These are phyloP conservation scores for Zaprionus inermis DNA, from an alignment of 1,140 invertebrate genomes.

Conservation along the genomic window DNA sequence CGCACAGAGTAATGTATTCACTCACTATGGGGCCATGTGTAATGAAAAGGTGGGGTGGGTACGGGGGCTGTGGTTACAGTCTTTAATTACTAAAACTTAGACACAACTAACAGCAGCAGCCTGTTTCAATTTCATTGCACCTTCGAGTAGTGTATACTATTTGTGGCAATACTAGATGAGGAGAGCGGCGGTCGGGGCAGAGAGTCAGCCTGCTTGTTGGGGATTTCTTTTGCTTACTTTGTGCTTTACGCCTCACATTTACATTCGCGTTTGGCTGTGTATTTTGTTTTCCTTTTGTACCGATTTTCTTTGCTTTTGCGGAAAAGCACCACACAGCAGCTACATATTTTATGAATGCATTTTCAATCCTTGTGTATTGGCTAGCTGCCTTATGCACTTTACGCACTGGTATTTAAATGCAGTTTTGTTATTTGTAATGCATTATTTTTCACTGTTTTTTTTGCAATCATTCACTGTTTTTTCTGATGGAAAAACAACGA, in stretches of 20 bases:
- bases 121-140: conserved; percentile 49
- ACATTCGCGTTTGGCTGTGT: conserved; percentile 68
- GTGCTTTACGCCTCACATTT: conserved; percentile 60
- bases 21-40: conserved; percentile 18
- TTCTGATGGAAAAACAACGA: conserved; percentile 50
- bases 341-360: conserved; percentile 34
- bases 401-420: conserved; percentile 27
- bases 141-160: conserved; percentile 28
- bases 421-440: conserved; percentile 35
- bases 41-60: conserved; percentile 6
- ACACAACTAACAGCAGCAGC: conserved; percentile 20
- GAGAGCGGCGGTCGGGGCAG: background rate
- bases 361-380: conserved; percentile 29
- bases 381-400: conserved; percentile 31
- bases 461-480: conserved; percentile 44
- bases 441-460: conserved; percentile 37
- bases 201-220: conserved; percentile 29
- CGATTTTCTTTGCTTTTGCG: conserved; percentile 54
- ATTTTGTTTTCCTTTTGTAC: conserved; percentile 70
- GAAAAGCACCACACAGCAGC: conserved; percentile 31
- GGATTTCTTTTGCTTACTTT: conserved; percentile 71
- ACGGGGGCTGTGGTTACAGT: conserved; percentile 26
- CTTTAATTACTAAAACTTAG: conserved; percentile 65
- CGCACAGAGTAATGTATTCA: conserved; percentile 11
- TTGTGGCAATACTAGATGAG: conserved; percentile 20